These are phyloP conservation scores for Tympanoctomys barrerae DNA, from an alignment of 2,797 vertebrate species.

Conservation along the genomic window DNA sequence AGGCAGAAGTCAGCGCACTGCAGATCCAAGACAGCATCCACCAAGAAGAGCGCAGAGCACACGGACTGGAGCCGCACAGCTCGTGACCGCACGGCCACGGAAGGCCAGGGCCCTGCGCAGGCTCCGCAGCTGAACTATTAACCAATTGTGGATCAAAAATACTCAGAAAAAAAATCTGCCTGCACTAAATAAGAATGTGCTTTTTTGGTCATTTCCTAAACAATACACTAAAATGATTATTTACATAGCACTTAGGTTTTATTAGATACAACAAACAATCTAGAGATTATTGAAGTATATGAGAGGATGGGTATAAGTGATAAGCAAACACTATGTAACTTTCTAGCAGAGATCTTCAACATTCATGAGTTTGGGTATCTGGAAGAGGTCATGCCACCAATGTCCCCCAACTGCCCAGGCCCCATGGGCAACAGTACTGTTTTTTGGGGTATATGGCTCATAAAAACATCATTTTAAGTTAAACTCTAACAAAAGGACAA, in stretches of 20 bases:
- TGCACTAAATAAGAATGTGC: neutral
- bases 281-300: neutral
- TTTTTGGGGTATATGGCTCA: neutral
- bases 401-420: neutral
- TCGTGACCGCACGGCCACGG: neutral
- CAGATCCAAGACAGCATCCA: neutral
- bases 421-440: neutral
- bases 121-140: neutral
- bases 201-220: neutral
- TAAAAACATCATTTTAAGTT: conserved; percentile 1
- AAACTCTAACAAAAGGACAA: conserved; percentile 20
- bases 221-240: neutral
- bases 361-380: neutral
- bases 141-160: neutral
- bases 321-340: neutral
- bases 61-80: neutral
- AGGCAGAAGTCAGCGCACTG: neutral
- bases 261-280: neutral
- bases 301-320: no score
- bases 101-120: neutral
- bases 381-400: neutral
- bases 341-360: neutral
- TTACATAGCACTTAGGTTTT: neutral
- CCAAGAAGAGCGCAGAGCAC: neutral
- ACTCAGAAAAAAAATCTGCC: neutral